phyloP scores from a whole-genome alignment of 2,113 vertebrate species.

The Spea multiplicata region DNA sequence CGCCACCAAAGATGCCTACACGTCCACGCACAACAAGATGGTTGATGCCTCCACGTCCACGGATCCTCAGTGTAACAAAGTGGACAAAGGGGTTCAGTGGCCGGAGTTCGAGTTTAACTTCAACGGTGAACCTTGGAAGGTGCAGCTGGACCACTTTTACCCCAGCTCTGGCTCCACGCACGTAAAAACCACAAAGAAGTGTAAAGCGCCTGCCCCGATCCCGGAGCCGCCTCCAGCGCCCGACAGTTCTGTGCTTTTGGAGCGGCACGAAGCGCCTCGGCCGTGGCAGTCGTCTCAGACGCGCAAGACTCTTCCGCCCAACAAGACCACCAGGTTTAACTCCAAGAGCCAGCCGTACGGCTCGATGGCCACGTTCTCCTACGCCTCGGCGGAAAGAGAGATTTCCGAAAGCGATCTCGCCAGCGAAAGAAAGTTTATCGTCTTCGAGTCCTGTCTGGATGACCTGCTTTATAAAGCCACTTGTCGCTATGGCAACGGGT shows the following conservation, averaged over 20 bases:
- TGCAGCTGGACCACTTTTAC: constrained; percentile 15
- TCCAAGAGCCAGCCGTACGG: background rate
- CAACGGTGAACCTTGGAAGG: constrained; percentile 17
- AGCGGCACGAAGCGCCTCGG: background rate
- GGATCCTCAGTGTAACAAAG: background rate
- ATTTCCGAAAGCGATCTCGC: background rate
- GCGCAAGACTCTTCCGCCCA: background rate
- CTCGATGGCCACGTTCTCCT: background rate
- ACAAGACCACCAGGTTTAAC: background rate
- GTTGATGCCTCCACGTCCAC: background rate
- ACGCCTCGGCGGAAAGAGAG: background rate
- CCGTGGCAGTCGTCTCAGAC: background rate
- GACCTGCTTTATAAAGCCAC: background rate
- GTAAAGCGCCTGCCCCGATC: background rate
- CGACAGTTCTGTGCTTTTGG: no score
- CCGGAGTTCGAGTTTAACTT: constrained; percentile 27
- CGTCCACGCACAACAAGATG: background rate
- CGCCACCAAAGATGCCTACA: background rate
- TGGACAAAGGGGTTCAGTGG: constrained; percentile 4
- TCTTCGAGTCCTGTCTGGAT: constrained; percentile 17
- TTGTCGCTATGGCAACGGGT: background rate
- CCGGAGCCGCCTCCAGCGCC: no score
- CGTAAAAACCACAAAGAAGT: background rate
- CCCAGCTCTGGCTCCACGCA: background rate
- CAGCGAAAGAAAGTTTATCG: constrained; percentile 1